Conservation (phyloP, 2,888 invertebrate genomes). For the Villa cingulata region DNA sequence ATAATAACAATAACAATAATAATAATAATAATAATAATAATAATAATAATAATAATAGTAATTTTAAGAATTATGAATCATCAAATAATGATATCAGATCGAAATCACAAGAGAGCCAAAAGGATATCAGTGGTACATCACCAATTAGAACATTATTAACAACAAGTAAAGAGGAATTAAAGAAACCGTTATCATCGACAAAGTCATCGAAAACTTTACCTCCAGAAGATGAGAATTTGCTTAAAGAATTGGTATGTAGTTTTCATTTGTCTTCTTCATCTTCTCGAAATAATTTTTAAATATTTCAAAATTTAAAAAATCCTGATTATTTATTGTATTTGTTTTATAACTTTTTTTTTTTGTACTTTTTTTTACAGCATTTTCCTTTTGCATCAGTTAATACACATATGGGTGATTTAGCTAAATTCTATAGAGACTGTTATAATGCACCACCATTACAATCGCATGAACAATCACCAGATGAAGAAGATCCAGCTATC, state of each 20-base stretch:
- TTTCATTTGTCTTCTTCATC: too few species aligned
- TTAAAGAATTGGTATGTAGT: constrained; percentile 29
- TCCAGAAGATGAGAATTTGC: constrained; percentile 31
- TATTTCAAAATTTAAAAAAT: not conserved
- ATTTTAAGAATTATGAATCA: constrained; percentile 4
- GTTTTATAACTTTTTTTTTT: not conserved
- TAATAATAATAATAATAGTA: not conserved
- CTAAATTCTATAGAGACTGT: constrained; percentile 36
- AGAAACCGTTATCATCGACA: constrained; percentile 13
- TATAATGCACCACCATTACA: constrained; percentile 30
- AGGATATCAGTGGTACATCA: constrained; percentile 18
- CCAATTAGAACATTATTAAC: constrained; percentile 26
- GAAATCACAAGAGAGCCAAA: constrained; percentile 12
- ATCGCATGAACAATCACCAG: constrained; percentile 12
- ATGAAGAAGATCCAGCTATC: constrained; percentile 16
- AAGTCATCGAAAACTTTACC: constrained; percentile 15
- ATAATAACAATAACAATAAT: constrained; percentile 18
- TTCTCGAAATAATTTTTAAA: not conserved
- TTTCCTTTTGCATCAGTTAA: constrained; percentile 36
- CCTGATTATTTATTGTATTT: not conserved
- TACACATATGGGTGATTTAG: constrained; percentile 34
- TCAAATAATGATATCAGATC: constrained; percentile 6
- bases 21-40: constrained; percentile 18
- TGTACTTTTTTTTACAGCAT: constrained; percentile 17
- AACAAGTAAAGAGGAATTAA: constrained; percentile 3